A percentile compares a stretch with the other conserved stretches of the same genome.
Conservation (phyloP, 2,113 vertebrate genomes). For the Xenopus borealis region DNA sequence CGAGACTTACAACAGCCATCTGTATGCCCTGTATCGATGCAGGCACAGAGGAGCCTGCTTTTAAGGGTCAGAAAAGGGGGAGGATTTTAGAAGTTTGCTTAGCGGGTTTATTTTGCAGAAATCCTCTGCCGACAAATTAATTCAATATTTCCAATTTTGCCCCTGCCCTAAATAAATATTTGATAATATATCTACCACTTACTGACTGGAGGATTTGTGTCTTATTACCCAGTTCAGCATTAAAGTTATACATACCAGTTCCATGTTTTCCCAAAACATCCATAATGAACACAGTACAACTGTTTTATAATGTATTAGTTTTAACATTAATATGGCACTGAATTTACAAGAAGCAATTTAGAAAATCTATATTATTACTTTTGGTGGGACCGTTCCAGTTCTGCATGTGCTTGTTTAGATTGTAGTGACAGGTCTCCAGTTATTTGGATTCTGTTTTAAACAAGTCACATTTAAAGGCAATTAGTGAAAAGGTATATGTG, state of each 20-base stretch:
- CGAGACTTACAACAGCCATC: background rate
- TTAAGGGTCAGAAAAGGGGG: no score
- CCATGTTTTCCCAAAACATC: slow-evolving; percentile 3
- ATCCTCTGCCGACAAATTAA: no score
- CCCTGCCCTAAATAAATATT: no score
- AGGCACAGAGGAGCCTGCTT: background rate
- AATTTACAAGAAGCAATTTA: slow-evolving; percentile 34
- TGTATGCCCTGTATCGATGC: background rate
- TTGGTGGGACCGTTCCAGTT: slow-evolving; percentile 30
- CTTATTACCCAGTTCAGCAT: no score
- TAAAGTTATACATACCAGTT: no score
- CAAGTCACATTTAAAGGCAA: slow-evolving; percentile 37
- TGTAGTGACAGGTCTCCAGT: slow-evolving; percentile 33
- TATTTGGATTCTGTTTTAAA: slow-evolving; percentile 43
- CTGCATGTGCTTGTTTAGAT: slow-evolving; percentile 36
- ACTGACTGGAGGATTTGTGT: no score
- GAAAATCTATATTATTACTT: slow-evolving; percentile 39
- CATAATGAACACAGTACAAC: background rate
- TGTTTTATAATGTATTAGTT: slow-evolving; percentile 23
- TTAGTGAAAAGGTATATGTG: slow-evolving; percentile 42
- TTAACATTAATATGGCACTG: slow-evolving; percentile 21
- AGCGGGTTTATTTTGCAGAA: no score
- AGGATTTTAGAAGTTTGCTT: no score
- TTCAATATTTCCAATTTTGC: no score
- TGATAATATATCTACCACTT: no score